Percentiles rank a stretch among this genome's conserved stretches.
Conservation (phyloP, 2,797 vertebrate species). For the Melanotaenia maccullochi region DNA sequence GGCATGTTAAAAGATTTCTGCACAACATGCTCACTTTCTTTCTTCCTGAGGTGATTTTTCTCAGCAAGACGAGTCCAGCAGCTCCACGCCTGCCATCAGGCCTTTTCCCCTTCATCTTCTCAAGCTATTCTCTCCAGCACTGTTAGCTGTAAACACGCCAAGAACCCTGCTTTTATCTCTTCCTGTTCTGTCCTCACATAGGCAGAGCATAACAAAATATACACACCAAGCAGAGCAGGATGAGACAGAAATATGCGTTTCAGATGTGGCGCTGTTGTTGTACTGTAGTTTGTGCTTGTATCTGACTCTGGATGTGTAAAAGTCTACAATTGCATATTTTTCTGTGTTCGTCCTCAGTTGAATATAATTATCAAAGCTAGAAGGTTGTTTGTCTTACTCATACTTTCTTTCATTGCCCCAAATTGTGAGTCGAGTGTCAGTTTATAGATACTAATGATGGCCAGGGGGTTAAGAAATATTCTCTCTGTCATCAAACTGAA, state of each 20-base stretch:
- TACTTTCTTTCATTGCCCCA: constrained; percentile 33
- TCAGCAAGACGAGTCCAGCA: constrained; percentile 44
- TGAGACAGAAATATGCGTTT: constrained; percentile 34
- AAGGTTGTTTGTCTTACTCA: constrained; percentile 21
- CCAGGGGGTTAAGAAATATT: constrained; percentile 41
- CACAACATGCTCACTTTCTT: constrained; percentile 18
- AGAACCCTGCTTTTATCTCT: constrained; percentile 79
- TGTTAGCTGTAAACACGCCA: constrained; percentile 81
- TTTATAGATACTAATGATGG: constrained; percentile 55
- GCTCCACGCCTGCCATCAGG: constrained; percentile 60
- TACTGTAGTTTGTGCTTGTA: constrained; percentile 21
- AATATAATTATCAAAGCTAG: constrained; percentile 17
- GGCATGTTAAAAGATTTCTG: constrained; percentile 6
- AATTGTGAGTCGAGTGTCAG: constrained; percentile 28
- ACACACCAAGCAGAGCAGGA: constrained; percentile 41
- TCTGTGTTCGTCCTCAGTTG: background rate
- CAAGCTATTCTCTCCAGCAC: constrained; percentile 70
- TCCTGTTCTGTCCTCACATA: constrained; percentile 77
- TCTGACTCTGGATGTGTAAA: constrained; percentile 2
- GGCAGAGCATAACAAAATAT: constrained; percentile 67
- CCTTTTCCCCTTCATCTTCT: constrained; percentile 70
- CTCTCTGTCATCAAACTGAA: constrained; percentile 55
- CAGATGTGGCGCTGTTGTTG: constrained; percentile 17
- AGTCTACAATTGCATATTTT: constrained; percentile 36
- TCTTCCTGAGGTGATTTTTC: constrained; percentile 60